These are phyloP conservation scores for Bombus pyrosoma DNA, from an alignment of 1,140 invertebrate species.

Conservation along the genomic window DNA sequence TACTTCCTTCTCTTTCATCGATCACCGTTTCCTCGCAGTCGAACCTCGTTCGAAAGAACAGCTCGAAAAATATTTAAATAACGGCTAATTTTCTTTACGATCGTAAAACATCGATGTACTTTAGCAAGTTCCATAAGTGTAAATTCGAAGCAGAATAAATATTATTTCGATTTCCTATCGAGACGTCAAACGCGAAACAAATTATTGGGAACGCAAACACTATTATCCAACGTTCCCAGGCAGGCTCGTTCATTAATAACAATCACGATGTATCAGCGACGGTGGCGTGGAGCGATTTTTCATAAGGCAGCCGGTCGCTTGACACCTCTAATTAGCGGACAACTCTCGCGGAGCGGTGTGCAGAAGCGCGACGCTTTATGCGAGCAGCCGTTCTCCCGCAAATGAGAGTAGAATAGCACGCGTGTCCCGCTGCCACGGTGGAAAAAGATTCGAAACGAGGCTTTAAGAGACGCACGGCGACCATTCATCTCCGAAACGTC, in stretches of 20 bases:
- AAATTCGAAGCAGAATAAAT: not conserved
- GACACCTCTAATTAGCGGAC: conserved; percentile 45
- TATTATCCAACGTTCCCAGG: not conserved
- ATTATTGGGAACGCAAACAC: not conserved
- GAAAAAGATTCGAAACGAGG: conserved; percentile 58
- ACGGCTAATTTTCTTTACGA: not conserved
- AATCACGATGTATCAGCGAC: conserved; percentile 3
- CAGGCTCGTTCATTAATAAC: conserved; percentile 10
- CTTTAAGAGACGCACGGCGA: conserved; percentile 54
- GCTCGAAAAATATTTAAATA: not conserved
- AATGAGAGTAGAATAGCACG: conserved; percentile 61
- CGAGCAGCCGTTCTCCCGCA: conserved; percentile 9
- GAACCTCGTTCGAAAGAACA: not conserved
- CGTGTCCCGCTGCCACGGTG: conserved; percentile 61
- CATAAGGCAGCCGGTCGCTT: not conserved
- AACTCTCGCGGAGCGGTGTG: not conserved
- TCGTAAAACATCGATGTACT: not conserved
- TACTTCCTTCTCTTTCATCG: not conserved
- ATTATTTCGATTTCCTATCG: not conserved
- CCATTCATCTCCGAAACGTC: conserved; percentile 76
- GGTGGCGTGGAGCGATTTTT: conserved; percentile 28
- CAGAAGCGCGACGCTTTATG: conserved; percentile 21
- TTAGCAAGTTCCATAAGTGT: not conserved
- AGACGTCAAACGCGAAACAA: not conserved
- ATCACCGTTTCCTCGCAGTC: not conserved